Evolutionary conservation across 2,797 vertebrate genomes (phyloP).

Genomic region (Siniperca obscura): DNA sequence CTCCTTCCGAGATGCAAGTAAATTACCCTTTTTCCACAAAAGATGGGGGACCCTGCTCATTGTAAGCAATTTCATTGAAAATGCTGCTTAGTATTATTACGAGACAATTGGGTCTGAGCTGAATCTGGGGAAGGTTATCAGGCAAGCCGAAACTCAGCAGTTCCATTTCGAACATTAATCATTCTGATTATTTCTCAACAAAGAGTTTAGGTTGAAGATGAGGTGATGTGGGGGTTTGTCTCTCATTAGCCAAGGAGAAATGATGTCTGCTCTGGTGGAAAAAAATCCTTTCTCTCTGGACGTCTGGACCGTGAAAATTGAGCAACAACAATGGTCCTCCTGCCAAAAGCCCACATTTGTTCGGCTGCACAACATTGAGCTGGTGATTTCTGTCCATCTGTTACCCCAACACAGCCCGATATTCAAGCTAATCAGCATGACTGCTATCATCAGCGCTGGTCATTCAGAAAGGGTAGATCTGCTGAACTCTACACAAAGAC

Average conservation of each 20-base stretch:
- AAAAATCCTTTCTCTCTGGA: conserved; percentile 46
- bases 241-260: conserved; percentile 67
- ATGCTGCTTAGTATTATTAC: conserved; percentile 61
- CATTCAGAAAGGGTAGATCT: conserved; percentile 54
- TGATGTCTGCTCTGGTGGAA: conserved; percentile 47
- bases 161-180: conserved; percentile 72
- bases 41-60: conserved; percentile 44
- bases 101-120: conserved; percentile 69
- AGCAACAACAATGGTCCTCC: conserved; percentile 58
- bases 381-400: conserved; percentile 83
- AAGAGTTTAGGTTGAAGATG: conserved; percentile 56
- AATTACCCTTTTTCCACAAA: conserved; percentile 54
- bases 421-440: conserved; percentile 74
- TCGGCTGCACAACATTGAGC: conserved; percentile 74
- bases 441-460: conserved; percentile 52
- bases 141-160: conserved; percentile 51
- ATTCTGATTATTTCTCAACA: conserved; percentile 74
- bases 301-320: conserved; percentile 65
- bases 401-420: conserved; percentile 63
- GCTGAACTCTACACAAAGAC: conserved; percentile 47
- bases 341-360: conserved; percentile 81
- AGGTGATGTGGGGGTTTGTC: conserved; percentile 27
- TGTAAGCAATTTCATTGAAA: conserved; percentile 68
- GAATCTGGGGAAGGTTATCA: conserved; percentile 73
- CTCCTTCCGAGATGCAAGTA: conserved; percentile 36